Evolutionary conservation across 1,140 invertebrate genomes (phyloP), one percentile per base, ranked within the genome.

Genomic region (Argopecten irradians): DNA sequence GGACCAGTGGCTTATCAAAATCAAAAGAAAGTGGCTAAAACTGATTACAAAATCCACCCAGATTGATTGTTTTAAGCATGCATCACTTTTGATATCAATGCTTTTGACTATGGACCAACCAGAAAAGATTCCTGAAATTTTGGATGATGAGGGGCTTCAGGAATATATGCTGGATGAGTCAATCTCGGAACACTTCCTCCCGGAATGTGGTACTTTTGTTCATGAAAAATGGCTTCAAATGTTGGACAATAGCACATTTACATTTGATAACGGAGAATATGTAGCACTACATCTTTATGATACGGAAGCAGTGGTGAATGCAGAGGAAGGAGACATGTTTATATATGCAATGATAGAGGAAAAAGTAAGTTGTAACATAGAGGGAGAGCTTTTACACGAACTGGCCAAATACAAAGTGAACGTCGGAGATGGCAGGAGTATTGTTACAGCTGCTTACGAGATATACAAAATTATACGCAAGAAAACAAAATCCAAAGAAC

Each of bases 401-500:
- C 39, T 55, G 43, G 28, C 35, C 88, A 91, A 82, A 84, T 93
- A 92, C 82, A 34, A 86, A 34, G 91, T 93, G 5, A 55, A 87
- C 82, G 89, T 93, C 22, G 92, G 92, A 14, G 86, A 90, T 32
- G 90, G 92, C 32, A 35, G 86, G 32, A 36, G 83, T 9, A 32
- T 86, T 19, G 84, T 91, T n/a, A 90, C 89, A n/a, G n/a, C 33
- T 34, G 89, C 89, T 2, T 91, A 85, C 32, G 89, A 93, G 41
- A 84, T 94, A 3, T 93, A 93, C 89, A 92, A 92, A 86, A 90
- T 94, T 83, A 87, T 91, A 83, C 83, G 92, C n/a, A n/a, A n/a
- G n/a, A n/a, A n/a, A n/a, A n/a, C n/a, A n/a, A n/a, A n/a, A n/a
- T n/a, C n/a, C n/a, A n/a, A n/a, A n/a, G n/a, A n/a, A n/a, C n/a